These are phyloP conservation scores for Premnoplex brunnescens DNA, from an alignment of 2,797 vertebrate genomes.

Conservation along the genomic window DNA sequence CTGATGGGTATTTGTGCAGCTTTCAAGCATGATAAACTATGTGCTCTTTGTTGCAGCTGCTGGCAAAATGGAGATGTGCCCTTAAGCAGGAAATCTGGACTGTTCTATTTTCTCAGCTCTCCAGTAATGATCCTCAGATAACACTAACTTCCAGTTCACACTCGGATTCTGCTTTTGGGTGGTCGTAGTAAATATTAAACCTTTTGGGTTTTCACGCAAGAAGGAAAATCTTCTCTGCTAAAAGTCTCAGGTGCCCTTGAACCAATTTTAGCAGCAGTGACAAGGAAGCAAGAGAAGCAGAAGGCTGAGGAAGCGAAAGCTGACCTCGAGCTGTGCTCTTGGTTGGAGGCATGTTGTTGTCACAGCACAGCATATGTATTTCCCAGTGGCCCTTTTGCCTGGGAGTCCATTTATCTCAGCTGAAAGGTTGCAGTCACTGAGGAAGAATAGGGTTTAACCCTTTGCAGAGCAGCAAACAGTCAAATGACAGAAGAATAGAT, in stretches of 20 bases:
- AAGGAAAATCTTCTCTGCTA: not conserved
- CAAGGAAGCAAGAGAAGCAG: slow-evolving; percentile 26
- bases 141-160: not conserved
- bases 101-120: slow-evolving; percentile 14
- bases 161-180: not conserved
- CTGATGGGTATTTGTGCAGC: slow-evolving; percentile 26
- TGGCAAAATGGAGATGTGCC: slow-evolving; percentile 22
- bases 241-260: slow-evolving; percentile 49
- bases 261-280: slow-evolving; percentile 2
- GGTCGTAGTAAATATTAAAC: not conserved
- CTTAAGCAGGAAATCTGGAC: slow-evolving; percentile 38
- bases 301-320: slow-evolving; percentile 39
- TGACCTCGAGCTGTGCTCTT: slow-evolving; percentile 33
- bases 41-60: slow-evolving; percentile 4
- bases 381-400: slow-evolving; percentile 43
- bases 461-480: not conserved
- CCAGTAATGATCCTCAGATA: not conserved
- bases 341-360: slow-evolving; percentile 34
- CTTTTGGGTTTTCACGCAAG: not conserved
- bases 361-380: slow-evolving; percentile 10
- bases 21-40: slow-evolving; percentile 19
- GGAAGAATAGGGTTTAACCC: slow-evolving; percentile 22
- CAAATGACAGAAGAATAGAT: not conserved
- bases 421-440: slow-evolving; percentile 11
- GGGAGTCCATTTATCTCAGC: slow-evolving; percentile 44